Base-by-base conservation (phyloP, 2,888 invertebrate genomes). In the Parelbella ahira region DNA sequence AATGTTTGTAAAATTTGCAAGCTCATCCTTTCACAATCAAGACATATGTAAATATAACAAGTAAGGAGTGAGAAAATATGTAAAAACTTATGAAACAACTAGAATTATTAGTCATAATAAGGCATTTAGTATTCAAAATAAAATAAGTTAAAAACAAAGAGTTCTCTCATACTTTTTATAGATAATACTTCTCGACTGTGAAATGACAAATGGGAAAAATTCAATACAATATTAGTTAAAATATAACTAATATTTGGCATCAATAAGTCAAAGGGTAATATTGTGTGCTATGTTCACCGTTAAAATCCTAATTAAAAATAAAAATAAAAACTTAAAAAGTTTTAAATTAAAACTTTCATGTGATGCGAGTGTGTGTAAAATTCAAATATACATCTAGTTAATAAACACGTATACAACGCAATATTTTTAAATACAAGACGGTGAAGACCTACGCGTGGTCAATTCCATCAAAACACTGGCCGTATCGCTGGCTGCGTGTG, bases 241-340 rank as follows among this genome's bases (percentile, higher is more conserved):
- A 49, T 58, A 52, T 63, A 74, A 78, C 77, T 68, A 77, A 77
- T 73, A 76, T 78, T 79, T 78, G 78, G 75, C 78, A 73, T 76
- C 69, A 66, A 68, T 41, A 41, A 24, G 24, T 41, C 39, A 33
- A 12, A 21, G n/a, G 11, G 4, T 21, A 12, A 12, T n/a, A 13
- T 28, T 28, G 11, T 10, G 21, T 33, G 25, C 27, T 41, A 27
- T 11, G 21, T 20, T 28, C 2, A 15, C 5, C 20, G 6, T n/a
- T n/a, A n/a, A n/a, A n/a, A n/a, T n/a, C n/a, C n/a, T 8, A n/a
- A 6, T 2, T 2, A 8, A 1, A 33, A 33, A 7, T 4, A 11
- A 15, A 15, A 2, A 15, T 3, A 15, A 15, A 15, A 15, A 15
- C 15, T 15, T 15, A 15, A 15, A 15, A 15, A 15, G 4, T 3